Evolutionary conservation across 1,140 invertebrate species (phyloP), one percentile per base, ranked within the genome.

Genomic region (Teleogryllus occipitalis): DNA sequence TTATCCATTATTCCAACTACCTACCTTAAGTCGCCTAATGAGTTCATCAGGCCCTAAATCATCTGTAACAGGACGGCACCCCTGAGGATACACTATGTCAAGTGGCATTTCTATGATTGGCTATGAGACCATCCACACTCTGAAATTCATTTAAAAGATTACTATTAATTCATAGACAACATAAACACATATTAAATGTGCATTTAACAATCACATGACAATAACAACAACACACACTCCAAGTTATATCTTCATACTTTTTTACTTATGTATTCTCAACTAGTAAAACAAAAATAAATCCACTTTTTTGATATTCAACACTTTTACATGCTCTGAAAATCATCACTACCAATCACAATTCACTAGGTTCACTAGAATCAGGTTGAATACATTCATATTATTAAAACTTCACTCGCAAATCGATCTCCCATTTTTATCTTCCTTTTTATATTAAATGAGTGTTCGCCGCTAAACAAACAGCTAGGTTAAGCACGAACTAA

Each of bases 11-110:
- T 39, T 39, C 27, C 27, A 1, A 39, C 27, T 39, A 39, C 27
- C 27, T 87, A 96, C 95, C 91, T 98, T 98, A 21, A 98, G 90
- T 84, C 97, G 90, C 81, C 96, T 89, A 82, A 98, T 97, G 74
- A 99, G 88, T 87, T 99, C 97, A 90, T 99, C 97, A 49, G 96
- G 93, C 80, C 95, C 95, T 75, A 98, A 88, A 88, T 98, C 97
- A 86, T 98, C 96, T 81, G 91, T 93, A 79, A 98, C 92, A 82
- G 95, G 93, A 83, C 94, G 91, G 87, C 95, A 96, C 84, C 94
- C 94, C 85, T 92, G 90, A 82, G 95, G 95, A 87, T 96, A 96
- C 84, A 94, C 89, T 87, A 96, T 95, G 87, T 95, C 92, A 75
- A 83, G 83, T 74, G 84, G 84, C 84, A 85, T 85, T 54, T 75